phyloP scores from a whole-genome alignment of 2,113 vertebrate species.

The Gallinago media region DNA sequence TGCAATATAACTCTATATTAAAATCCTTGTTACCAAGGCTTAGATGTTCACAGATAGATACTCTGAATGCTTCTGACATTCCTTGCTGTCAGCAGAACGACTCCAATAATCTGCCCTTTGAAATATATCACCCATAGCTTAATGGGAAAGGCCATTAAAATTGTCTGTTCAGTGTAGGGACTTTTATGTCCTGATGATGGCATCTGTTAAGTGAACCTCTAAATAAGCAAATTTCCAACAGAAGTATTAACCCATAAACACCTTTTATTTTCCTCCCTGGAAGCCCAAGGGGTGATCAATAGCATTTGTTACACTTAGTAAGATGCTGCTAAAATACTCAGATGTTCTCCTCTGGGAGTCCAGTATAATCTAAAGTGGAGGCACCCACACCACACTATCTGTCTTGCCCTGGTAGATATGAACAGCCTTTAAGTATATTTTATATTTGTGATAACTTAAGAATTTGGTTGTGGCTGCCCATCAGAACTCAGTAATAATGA shows the following conservation, averaged over 20 bases:
- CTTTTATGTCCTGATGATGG: background rate
- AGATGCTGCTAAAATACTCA: background rate
- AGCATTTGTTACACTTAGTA: background rate
- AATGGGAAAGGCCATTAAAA: constrained; percentile 30
- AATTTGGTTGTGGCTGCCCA: background rate
- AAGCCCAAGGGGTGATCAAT: background rate
- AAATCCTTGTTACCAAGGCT: background rate
- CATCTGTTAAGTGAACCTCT: constrained; percentile 10
- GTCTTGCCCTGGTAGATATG: background rate
- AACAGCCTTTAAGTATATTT: background rate
- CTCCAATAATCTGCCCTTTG: background rate
- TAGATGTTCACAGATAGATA: background rate
- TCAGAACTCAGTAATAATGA: background rate
- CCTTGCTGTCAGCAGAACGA: constrained; percentile 21
- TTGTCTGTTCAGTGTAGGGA: background rate
- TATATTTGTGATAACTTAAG: background rate
- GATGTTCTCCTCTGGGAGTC: background rate
- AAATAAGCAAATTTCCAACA: background rate
- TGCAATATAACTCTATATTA: background rate
- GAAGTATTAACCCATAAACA: background rate
- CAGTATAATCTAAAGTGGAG: background rate
- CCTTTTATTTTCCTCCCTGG: background rate
- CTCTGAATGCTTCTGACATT: constrained; percentile 11
- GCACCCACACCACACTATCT: background rate
- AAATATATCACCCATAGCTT: constrained; percentile 20